A percentile compares a stretch with the other conserved stretches of the same genome.
Evolutionary conservation across 2,797 vertebrate species (phyloP).

Genomic region (Yasuhikotakia modesta): DNA sequence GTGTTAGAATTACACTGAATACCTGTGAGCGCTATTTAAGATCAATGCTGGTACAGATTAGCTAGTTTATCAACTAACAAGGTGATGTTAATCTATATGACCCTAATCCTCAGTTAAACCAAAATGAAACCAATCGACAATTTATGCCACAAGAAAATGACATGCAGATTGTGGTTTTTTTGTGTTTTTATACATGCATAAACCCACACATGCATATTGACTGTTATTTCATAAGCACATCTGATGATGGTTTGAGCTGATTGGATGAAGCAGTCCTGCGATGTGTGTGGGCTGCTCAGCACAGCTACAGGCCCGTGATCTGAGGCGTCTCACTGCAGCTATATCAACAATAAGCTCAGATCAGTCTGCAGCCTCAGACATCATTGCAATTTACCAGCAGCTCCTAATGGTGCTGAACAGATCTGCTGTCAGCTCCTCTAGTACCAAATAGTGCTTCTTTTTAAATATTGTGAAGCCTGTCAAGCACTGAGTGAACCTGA

Average conservation of each 20-base stretch:
- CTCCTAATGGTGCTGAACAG: conserved; percentile 23
- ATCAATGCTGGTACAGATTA: neutral
- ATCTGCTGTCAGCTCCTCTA: conserved; percentile 25
- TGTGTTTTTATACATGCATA: too few species aligned
- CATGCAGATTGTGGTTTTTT: too few species aligned
- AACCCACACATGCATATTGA: neutral
- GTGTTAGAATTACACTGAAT: too few species aligned
- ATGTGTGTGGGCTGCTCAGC: conserved; percentile 13
- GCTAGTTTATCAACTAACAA: too few species aligned
- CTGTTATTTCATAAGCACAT: neutral
- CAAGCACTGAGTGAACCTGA: neutral
- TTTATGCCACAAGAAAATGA: neutral
- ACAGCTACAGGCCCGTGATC: conserved; percentile 4
- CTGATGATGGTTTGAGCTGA: neutral
- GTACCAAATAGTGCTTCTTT: conserved; percentile 30
- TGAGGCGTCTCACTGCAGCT: neutral
- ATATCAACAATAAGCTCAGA: conserved; percentile 19
- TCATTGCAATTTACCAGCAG: conserved; percentile 22
- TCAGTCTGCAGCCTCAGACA: conserved; percentile 19
- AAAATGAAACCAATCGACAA: too few species aligned
- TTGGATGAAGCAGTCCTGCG: neutral
- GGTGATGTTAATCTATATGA: too few species aligned
- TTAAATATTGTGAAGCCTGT: conserved; percentile 17
- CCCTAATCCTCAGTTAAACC: too few species aligned
- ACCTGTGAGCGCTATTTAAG: too few species aligned